Base-by-base conservation (phyloP, 53 echinoderm and acorn worm species). In the Arbacia lixula region DNA sequence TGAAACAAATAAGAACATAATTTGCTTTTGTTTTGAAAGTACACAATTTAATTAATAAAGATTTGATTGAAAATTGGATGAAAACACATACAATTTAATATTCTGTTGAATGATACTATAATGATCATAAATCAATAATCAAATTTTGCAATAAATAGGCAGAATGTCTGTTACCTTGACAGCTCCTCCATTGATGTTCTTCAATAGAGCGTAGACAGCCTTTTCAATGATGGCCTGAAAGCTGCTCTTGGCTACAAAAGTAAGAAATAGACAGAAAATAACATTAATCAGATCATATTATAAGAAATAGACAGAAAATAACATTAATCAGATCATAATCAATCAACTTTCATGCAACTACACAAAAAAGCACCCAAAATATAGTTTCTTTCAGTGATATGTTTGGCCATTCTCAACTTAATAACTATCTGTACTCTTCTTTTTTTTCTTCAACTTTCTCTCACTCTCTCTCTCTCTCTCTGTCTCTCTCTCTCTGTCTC, bases 121-220 rank as follows among this genome's bases (percentile, higher is more conserved):
- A n/a, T n/a, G n/a, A n/a, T 51, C n/a, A 51, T n/a, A 51, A 51
- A 51, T 17, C 2, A 5, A 51, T 51, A 1, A 51, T 51, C 2
- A 17, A 51, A 49, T 21, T 21, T 21, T 17, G 5, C 2, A 55
- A 56, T 55, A 12, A 4, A 56, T 24, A 56, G 21, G 0, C 0
- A 61, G 37, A 10, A 36, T 66, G 5, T 35, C 20, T 5, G 58
- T 79, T 63, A 94, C 96, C 93, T 96, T 96, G 53, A 96, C 91
- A 38, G 96, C 93, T 14, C 93, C 96, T 10, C 85, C 81, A 24
- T 85, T 96, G 31, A 96, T 91, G 53, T 93, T 96, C 64, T 87
- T 91, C 11, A 96, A 83, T 4, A 96, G 71, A n/a, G 91, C 90
- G 32, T 86, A 60, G 36, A 96, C 86, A 10, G 96, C 91, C 64